phyloP scores from a whole-genome alignment of 53 echinoderm and acorn worm genomes.

The Arbacia lixula region DNA sequence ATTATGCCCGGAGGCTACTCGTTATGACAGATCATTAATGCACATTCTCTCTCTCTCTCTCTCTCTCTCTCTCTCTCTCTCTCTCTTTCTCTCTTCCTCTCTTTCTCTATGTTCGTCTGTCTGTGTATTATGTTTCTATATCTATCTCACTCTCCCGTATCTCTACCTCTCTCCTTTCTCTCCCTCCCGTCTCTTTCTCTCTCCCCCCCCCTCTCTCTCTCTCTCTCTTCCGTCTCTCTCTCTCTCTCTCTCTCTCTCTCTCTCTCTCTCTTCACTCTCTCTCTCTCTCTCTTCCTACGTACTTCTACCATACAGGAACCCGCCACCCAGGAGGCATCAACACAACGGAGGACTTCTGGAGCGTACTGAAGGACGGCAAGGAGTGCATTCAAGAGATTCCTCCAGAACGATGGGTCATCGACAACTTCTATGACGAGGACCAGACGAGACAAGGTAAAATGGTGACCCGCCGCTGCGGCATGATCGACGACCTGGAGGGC shows the following conservation, averaged over 20 bases:
- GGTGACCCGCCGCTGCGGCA: conserved; percentile 68
- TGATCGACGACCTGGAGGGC: conserved; percentile 78
- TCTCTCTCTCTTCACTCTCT: not conserved
- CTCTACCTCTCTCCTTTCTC: not conserved
- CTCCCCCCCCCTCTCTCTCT: not conserved
- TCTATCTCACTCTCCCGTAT: not conserved
- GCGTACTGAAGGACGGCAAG: conserved; percentile 75
- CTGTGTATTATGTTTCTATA: no score
- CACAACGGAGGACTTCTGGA: conserved; percentile 77
- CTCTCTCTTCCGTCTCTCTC: not conserved
- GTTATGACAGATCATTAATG: not conserved
- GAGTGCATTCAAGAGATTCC: conserved; percentile 82
- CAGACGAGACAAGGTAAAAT: conserved; percentile 84
- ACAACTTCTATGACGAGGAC: conserved; percentile 78
- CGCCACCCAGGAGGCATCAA: conserved; percentile 79
- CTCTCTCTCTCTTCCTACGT: no score
- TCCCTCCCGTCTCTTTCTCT: not conserved
- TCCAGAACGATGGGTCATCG: conserved; percentile 75
- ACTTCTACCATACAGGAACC: conserved; percentile 57
- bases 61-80: not conserved
- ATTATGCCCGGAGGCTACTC: no score
- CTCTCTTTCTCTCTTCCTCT: not conserved
- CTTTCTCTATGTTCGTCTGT: not conserved
- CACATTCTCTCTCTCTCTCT: not conserved
- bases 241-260: not conserved